These are phyloP conservation scores for Ceratoteleas bidentatus DNA, from an alignment of 1,140 invertebrate genomes.

Conservation along the genomic window DNA sequence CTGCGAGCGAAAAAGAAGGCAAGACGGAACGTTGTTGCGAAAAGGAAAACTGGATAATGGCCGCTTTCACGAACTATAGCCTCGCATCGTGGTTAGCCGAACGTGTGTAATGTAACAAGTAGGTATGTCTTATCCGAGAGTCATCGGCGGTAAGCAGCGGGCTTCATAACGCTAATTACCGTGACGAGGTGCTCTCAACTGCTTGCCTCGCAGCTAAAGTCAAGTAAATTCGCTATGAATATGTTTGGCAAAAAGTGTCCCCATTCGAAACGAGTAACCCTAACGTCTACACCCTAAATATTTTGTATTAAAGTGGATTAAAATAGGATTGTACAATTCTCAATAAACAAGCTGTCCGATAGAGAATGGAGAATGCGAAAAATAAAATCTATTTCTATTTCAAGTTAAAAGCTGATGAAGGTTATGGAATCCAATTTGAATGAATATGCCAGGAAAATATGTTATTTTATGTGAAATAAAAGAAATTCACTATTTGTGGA, in stretches of 20 bases:
- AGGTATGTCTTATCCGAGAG: slow-evolving; percentile 73
- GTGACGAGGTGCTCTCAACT: slow-evolving; percentile 70
- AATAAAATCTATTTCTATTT: too few species aligned
- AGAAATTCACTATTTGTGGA: too few species aligned
- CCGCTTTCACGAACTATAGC: slow-evolving; percentile 78
- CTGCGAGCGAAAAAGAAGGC: slow-evolving; percentile 19
- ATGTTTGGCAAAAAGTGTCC: slow-evolving; percentile 42
- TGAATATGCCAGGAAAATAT: too few species aligned
- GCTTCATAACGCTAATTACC: slow-evolving; percentile 80
- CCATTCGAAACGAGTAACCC: slow-evolving; percentile 4
- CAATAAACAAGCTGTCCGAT: too few species aligned
- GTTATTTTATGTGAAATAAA: too few species aligned
- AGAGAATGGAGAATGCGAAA: too few species aligned
- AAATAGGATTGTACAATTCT: too few species aligned
- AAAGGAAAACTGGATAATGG: slow-evolving; percentile 78
- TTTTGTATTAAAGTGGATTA: too few species aligned
- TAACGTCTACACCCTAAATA: neutral
- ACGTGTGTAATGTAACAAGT: slow-evolving; percentile 74
- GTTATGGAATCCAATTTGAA: too few species aligned
- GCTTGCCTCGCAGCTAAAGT: slow-evolving; percentile 44
- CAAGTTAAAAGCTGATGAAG: too few species aligned
- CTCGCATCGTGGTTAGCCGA: slow-evolving; percentile 71
- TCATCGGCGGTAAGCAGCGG: slow-evolving; percentile 74
- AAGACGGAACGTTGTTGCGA: slow-evolving; percentile 69
- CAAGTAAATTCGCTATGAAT: slow-evolving; percentile 36